Conservation (phyloP, 2,888 invertebrate genomes). For the Blera fallax region DNA sequence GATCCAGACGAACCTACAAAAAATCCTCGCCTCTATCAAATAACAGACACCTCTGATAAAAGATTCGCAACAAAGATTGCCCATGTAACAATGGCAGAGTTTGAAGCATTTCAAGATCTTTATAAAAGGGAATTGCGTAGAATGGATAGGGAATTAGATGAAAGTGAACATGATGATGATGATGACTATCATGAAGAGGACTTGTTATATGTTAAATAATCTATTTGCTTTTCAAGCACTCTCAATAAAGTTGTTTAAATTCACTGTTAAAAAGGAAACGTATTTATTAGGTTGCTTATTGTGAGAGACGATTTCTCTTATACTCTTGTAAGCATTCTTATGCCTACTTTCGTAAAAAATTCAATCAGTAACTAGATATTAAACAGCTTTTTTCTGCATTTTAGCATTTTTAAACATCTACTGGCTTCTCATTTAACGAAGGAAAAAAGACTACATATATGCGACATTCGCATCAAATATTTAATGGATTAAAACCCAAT, state of each 20-base stretch:
- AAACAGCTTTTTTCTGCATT: no score
- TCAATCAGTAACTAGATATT: no score
- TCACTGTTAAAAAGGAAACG: no score
- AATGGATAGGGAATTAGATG: constrained; percentile 35
- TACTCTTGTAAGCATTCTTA: no score
- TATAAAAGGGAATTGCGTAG: constrained; percentile 76
- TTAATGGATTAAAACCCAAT: no score
- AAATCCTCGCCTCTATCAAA: constrained; percentile 79
- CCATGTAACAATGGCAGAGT: constrained; percentile 79
- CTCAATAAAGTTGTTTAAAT: constrained; percentile 21
- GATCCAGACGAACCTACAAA: constrained; percentile 78
- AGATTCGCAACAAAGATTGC: constrained; percentile 80
- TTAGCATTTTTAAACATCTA: no score
- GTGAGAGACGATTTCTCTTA: no score
- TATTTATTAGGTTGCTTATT: no score
- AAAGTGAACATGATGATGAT: constrained; percentile 55
- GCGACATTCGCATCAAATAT: no score
- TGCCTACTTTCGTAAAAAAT: no score
- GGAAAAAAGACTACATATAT: no score
- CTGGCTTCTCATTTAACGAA: no score
- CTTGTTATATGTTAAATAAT: constrained; percentile 12
- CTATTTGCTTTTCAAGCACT: neutral
- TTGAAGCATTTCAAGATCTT: constrained; percentile 79
- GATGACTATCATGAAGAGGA: constrained; percentile 1
- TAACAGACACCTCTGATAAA: constrained; percentile 80